Percentiles rank a stretch among this genome's conserved stretches.
phyloP scores from a whole-genome alignment of 1,140 invertebrate genomes.

The Penaeus japonicus region DNA sequence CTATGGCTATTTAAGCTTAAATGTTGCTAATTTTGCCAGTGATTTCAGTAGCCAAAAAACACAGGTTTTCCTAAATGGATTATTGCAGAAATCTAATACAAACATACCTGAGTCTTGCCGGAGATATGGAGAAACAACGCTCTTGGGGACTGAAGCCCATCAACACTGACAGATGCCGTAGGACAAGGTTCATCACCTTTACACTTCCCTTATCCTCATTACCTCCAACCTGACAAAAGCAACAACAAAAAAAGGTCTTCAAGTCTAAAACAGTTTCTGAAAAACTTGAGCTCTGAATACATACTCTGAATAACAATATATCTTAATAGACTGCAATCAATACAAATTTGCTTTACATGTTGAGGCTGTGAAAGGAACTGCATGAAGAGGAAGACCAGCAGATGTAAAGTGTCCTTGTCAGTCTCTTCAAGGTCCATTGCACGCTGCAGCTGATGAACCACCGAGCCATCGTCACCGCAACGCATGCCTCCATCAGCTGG shows the following conservation, averaged over 20 bases:
- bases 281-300: too few species aligned
- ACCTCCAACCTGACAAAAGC: constrained; percentile 74
- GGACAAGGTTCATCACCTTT: constrained; percentile 85
- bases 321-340: not conserved
- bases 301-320: too few species aligned
- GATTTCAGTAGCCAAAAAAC: too few species aligned
- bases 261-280: constrained; percentile 11
- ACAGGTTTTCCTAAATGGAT: too few species aligned
- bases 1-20: too few species aligned
- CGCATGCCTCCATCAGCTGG: constrained; percentile 44
- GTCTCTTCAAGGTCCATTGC: constrained; percentile 93
- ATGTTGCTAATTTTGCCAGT: too few species aligned
- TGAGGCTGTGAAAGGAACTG: constrained; percentile 85
- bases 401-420: constrained; percentile 94
- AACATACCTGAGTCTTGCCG: constrained; percentile 80
- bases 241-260: not conserved
- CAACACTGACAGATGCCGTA: constrained; percentile 91
- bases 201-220: constrained; percentile 81
- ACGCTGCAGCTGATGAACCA: constrained; percentile 59
- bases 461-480: constrained; percentile 40
- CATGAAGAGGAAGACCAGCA: constrained; percentile 95
- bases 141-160: constrained; percentile 93
- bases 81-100: not conserved
- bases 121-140: constrained; percentile 88
- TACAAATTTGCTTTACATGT: constrained; percentile 68